Conservation (phyloP, 2,888 invertebrate genomes). For the Lagria hirta region DNA sequence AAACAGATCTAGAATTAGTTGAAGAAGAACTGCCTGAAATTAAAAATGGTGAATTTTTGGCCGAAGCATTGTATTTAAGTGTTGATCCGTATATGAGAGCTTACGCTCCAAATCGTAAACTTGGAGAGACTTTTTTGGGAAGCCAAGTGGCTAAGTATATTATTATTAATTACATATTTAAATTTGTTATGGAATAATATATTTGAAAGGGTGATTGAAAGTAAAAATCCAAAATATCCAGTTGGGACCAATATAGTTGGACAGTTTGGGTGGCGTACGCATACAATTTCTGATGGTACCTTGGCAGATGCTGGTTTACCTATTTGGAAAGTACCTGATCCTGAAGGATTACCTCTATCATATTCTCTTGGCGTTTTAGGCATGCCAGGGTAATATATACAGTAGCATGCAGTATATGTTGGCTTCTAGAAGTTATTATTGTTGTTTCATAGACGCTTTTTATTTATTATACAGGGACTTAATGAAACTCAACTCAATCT, state of each 20-base stretch:
- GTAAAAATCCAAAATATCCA: constrained; percentile 65
- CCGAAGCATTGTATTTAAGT: constrained; percentile 68
- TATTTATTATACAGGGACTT: no score
- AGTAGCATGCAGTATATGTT: no score
- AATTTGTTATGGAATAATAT: no score
- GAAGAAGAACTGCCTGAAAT: constrained; percentile 67
- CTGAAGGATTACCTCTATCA: constrained; percentile 61
- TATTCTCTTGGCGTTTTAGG: constrained; percentile 67
- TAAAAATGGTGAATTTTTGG: constrained; percentile 67
- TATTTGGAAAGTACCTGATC: constrained; percentile 59
- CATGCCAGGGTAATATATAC: constrained; percentile 76
- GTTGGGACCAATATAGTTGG: constrained; percentile 65
- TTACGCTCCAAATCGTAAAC: constrained; percentile 56
- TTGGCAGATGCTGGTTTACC: constrained; percentile 47
- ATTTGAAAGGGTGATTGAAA: constrained; percentile 69
- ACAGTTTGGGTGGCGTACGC: constrained; percentile 69
- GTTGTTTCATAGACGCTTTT: no score
- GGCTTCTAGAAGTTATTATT: no score
- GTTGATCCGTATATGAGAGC: constrained; percentile 75
- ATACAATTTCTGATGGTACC: constrained; percentile 57
- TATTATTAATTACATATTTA: no score
- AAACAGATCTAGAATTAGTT: constrained; percentile 64
- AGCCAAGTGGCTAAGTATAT: constrained; percentile 70
- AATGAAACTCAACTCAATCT: no score
- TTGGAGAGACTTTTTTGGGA: constrained; percentile 70